Evolutionary conservation across 2,113 vertebrate genomes (phyloP).

Genomic region (Hyla sarda): DNA sequence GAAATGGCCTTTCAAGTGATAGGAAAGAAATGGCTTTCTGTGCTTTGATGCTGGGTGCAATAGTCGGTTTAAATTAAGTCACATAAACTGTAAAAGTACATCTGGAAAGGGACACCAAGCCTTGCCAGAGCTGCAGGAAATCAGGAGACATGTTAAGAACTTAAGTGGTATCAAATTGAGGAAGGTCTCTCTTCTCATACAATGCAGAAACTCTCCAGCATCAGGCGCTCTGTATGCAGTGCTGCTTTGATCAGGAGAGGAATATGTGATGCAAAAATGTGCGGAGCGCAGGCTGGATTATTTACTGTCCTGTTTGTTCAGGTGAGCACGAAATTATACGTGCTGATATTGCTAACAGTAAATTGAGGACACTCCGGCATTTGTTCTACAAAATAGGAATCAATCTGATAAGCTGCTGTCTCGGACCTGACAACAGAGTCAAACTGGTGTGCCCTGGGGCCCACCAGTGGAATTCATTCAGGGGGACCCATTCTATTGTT

Average conservation of each 20-base stretch:
- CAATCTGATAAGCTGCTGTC: neutral
- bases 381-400: neutral
- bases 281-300: neutral
- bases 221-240: conserved; percentile 26
- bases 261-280: neutral
- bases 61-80: conserved; percentile 60
- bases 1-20: conserved; percentile 73
- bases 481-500: too few relatives aligned
- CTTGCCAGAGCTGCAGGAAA: conserved; percentile 50
- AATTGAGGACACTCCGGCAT: neutral
- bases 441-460: too few relatives aligned
- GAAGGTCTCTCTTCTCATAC: conserved; percentile 47
- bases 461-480: too few relatives aligned
- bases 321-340: conserved; percentile 1
- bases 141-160: conserved; percentile 57
- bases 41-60: conserved; percentile 60
- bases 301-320: conserved; percentile 2
- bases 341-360: neutral
- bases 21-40: conserved; percentile 58
- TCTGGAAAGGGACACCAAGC: conserved; percentile 52
- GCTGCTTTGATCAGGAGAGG: conserved; percentile 35
- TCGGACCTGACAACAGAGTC: neutral
- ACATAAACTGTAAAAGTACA: conserved; percentile 56
- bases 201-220: conserved; percentile 31
- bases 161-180: conserved; percentile 58